A percentile compares a stretch with the other conserved stretches of the same genome.
Evolutionary conservation across 2,113 vertebrate genomes (phyloP).

Genomic region (Xyliphius kryptos): DNA sequence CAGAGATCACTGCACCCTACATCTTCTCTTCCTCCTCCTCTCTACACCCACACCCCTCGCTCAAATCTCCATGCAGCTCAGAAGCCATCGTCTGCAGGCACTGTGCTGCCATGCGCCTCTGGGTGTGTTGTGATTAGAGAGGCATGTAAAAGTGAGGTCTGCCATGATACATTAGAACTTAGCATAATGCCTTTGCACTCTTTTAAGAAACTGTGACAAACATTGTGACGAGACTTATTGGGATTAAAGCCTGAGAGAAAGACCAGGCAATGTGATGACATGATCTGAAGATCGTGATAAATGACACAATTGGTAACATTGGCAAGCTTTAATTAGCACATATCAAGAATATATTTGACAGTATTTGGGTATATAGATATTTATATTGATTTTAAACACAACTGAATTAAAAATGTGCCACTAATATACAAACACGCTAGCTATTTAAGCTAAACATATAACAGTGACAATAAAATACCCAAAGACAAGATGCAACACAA

Average conservation of each 20-base stretch:
- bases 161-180: conserved; percentile 34
- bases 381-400: too few relatives aligned
- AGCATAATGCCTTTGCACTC: conserved; percentile 7
- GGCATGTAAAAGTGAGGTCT: conserved; percentile 51
- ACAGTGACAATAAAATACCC: too few relatives aligned
- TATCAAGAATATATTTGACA: too few relatives aligned
- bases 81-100: conserved; percentile 56
- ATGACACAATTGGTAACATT: background rate
- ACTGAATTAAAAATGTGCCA: too few relatives aligned
- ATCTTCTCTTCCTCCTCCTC: conserved; percentile 30
- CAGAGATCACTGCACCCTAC: conserved; percentile 35
- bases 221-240: background rate
- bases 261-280: too few relatives aligned
- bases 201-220: conserved; percentile 11
- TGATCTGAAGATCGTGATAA: background rate
- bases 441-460: too few relatives aligned
- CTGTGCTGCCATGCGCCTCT: conserved; percentile 58
- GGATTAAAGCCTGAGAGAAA: too few relatives aligned
- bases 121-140: conserved; percentile 55
- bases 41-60: conserved; percentile 36
- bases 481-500: too few relatives aligned
- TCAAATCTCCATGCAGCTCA: conserved; percentile 58
- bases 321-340: too few relatives aligned
- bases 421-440: too few relatives aligned
- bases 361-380: too few relatives aligned